Evolutionary conservation across 1,140 invertebrate genomes (phyloP).

Genomic region (Eubasilissa regina): DNA sequence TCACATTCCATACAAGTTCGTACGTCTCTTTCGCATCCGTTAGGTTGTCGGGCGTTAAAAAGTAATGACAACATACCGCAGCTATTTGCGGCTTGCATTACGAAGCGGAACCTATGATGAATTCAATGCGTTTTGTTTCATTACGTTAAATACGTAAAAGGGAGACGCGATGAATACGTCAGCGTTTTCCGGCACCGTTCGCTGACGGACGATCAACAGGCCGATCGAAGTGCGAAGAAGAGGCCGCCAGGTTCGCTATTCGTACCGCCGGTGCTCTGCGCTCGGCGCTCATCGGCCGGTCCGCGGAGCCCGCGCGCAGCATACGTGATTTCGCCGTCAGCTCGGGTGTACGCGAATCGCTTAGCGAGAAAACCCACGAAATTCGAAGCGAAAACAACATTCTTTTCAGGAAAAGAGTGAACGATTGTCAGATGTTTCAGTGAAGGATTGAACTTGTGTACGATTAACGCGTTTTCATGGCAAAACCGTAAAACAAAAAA

Average conservation of each 20-base stretch:
- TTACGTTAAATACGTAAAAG: background rate
- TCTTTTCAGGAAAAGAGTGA: constrained; percentile 29
- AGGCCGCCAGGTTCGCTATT: constrained; percentile 15
- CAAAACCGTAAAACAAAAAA: constrained; percentile 7
- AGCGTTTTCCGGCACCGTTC: background rate
- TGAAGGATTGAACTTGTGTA: constrained; percentile 21
- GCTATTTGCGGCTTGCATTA: constrained; percentile 34
- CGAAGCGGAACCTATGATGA: constrained; percentile 26
- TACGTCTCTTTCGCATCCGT: constrained; percentile 1
- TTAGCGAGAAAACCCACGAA: background rate
- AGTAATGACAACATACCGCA: constrained; percentile 12
- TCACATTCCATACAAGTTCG: constrained; percentile 9
- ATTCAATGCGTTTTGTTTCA: constrained; percentile 14
- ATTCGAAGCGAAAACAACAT: constrained; percentile 16
- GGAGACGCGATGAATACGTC: background rate
- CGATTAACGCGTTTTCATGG: background rate
- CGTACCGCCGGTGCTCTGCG: too few relatives aligned
- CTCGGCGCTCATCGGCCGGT: background rate
- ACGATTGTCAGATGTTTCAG: constrained; percentile 18
- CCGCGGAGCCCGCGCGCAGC: constrained; percentile 12
- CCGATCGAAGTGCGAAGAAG: constrained; percentile 26
- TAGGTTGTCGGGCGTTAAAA: background rate
- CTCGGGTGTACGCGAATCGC: background rate
- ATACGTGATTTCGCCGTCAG: background rate
- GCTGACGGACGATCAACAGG: constrained; percentile 11